phyloP scores from a whole-genome alignment of 1,140 invertebrate species.

The Cyphomyrmex costatus region DNA sequence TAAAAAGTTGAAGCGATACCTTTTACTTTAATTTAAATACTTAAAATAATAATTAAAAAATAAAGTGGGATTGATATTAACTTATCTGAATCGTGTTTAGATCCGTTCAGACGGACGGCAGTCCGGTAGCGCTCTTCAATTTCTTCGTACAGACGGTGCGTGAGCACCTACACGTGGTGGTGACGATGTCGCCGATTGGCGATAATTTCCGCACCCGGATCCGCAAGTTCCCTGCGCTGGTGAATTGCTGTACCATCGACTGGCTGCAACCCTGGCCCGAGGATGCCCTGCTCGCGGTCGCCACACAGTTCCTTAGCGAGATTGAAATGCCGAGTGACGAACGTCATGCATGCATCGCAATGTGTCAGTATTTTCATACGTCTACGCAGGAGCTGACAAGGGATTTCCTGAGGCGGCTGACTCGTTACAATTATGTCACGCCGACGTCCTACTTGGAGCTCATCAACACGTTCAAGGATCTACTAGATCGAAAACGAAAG shows the following conservation, averaged over 20 bases:
- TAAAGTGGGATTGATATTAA: neutral
- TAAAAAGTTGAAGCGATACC: no score
- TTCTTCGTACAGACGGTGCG: slow-evolving; percentile 95
- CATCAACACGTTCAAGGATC: slow-evolving; percentile 95
- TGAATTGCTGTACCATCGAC: slow-evolving; percentile 98
- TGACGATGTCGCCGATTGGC: slow-evolving; percentile 97
- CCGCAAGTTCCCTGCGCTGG: slow-evolving; percentile 96
- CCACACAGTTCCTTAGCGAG: slow-evolving; percentile 94
- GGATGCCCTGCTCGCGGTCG: slow-evolving; percentile 97
- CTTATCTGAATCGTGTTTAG: slow-evolving; percentile 85
- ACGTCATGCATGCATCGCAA: slow-evolving; percentile 91
- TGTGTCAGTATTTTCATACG: slow-evolving; percentile 97
- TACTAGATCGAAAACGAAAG: slow-evolving; percentile 92
- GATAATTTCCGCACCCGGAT: slow-evolving; percentile 94
- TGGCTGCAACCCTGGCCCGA: slow-evolving; percentile 98
- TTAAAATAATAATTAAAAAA: slow-evolving; percentile 2
- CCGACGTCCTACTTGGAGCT: slow-evolving; percentile 97
- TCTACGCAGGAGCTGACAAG: slow-evolving; percentile 93
- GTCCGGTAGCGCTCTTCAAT: slow-evolving; percentile 95
- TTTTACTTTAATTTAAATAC: no score
- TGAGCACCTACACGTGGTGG: slow-evolving; percentile 96
- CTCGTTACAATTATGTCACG: slow-evolving; percentile 96
- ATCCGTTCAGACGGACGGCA: slow-evolving; percentile 96
- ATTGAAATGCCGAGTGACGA: slow-evolving; percentile 92
- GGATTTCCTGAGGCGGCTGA: slow-evolving; percentile 90